Evolutionary conservation across 1,140 invertebrate genomes (phyloP).

Genomic region (Drosophila willistoni): DNA sequence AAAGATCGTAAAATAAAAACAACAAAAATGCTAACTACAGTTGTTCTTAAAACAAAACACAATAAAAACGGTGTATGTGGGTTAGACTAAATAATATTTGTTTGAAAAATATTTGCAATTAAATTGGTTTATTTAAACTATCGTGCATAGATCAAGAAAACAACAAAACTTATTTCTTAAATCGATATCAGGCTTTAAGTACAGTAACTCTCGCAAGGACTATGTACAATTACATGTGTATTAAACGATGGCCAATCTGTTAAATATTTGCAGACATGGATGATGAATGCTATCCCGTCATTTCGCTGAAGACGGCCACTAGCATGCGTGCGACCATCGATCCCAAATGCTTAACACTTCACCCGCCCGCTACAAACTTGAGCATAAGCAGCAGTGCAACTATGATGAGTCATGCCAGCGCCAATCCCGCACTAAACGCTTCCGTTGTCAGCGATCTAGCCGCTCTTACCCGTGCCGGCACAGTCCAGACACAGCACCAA

Average conservation of each 20-base stretch:
- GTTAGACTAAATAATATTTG: slow-evolving; percentile 64
- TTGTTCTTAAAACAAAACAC: not conserved
- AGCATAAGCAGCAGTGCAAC: slow-evolving; percentile 30
- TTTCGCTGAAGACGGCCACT: slow-evolving; percentile 86
- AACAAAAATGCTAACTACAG: not conserved
- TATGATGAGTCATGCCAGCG: slow-evolving; percentile 53
- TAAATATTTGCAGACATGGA: slow-evolving; percentile 88
- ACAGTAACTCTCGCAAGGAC: not conserved
- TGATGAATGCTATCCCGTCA: slow-evolving; percentile 91
- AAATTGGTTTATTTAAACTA: slow-evolving; percentile 27
- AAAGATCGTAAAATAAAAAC: not conserved
- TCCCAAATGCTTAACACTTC: slow-evolving; percentile 73
- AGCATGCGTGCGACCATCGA: slow-evolving; percentile 75
- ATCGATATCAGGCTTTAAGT: slow-evolving; percentile 3
- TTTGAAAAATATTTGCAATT: slow-evolving; percentile 41
- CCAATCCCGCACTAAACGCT: slow-evolving; percentile 55
- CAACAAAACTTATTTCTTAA: too few relatives aligned
- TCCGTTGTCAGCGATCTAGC: slow-evolving; percentile 32
- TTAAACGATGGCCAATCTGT: too few relatives aligned
- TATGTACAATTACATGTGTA: not conserved
- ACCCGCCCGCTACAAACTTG: slow-evolving; percentile 59
- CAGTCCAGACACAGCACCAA: slow-evolving; percentile 31
- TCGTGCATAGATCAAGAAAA: not conserved
- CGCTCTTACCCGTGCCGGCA: slow-evolving; percentile 30
- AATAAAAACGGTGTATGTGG: slow-evolving; percentile 38